Evolutionary conservation across 2,113 vertebrate species (phyloP).

Genomic region (Podarcis cretensis): DNA sequence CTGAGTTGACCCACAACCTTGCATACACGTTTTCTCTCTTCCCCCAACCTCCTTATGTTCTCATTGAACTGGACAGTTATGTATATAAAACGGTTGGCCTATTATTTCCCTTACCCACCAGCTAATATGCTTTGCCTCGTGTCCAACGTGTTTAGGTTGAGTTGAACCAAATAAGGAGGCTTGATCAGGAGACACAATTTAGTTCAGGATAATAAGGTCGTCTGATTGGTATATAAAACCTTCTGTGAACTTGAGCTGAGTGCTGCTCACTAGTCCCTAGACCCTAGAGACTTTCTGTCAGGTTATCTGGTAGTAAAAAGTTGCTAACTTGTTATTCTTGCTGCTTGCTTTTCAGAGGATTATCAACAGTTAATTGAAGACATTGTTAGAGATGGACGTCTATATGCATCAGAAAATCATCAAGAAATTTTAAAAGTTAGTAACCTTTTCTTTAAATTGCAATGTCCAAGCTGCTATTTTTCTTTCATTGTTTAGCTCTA

Average conservation of each 20-base stretch:
- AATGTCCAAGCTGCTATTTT: not conserved
- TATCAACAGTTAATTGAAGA: slow-evolving; percentile 96
- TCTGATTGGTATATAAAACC: not conserved
- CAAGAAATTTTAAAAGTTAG: slow-evolving; percentile 93
- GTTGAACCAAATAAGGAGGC: not conserved
- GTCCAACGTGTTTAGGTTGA: not conserved
- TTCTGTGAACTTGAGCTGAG: not conserved
- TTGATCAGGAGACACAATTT: slow-evolving; percentile 13
- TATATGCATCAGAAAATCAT: slow-evolving; percentile 95
- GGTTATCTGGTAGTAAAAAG: not conserved
- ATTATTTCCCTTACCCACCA: not conserved
- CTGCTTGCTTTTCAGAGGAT: slow-evolving; percentile 83
- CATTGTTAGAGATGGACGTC: slow-evolving; percentile 90
- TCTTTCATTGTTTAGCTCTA: not conserved
- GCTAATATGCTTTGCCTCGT: slow-evolving; percentile 14
- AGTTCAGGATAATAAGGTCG: not conserved
- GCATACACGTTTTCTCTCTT: not conserved
- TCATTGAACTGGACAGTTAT: not conserved
- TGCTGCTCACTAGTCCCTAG: not conserved
- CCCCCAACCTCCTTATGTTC: not conserved
- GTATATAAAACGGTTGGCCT: not conserved
- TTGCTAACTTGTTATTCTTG: not conserved
- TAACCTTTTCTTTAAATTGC: slow-evolving; percentile 29
- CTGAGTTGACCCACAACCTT: too few species aligned
- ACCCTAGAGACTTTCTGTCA: not conserved